Evolutionary conservation across 92 coral and sea anemone genomes (phyloP), one percentile per base, ranked within the genome.

Genomic region (Chrysogorgia sp.): DNA sequence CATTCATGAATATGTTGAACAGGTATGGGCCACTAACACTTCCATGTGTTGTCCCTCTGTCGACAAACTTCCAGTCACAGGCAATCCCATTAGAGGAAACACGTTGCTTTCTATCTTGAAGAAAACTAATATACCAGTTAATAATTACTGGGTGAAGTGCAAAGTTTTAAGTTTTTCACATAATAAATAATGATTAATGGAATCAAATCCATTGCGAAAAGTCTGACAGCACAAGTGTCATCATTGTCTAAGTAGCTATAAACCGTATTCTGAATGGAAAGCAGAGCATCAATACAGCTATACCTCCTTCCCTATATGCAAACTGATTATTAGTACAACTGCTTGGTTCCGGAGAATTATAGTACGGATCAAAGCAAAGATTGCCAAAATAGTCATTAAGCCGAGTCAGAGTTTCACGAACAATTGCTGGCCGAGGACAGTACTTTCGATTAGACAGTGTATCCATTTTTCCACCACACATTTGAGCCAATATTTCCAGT

Each of bases 201-300:
- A 55, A 59, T 84, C 88, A 67, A 85, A 52, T 80, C 85, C 85
- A 85, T 85, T 12, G 65, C 75, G 41, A 85, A 85, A 37, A 85
- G 20, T 34, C 85, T 78, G 10, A 85, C 85, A 9, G 82, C 79
- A 53, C 33, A 50, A 45, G 68, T 62, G 21, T 79, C 55, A 1
- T 55, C 61, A 37, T 74, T 28, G 32, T 85, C 89, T 20, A 80
- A 31, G 60, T 80, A 61, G 17, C 71, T 74, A 34, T 72, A 20
- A 32, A 71, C 37, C 22, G 19, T 52, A 24, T 80, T 71, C 48
- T 85, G 89, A 10, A 85, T 63, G 0, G 33, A 19, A 67, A 85
- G 29, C n/a, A 74, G 58, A 14, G 85, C 85, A 56, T 74, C 72
- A 10, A 72, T 50, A 53, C 78, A 63, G 35, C 67, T 74, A 12